These are phyloP conservation scores for Seira musarum DNA, from an alignment of 2,888 invertebrate genomes.

Conservation along the genomic window DNA sequence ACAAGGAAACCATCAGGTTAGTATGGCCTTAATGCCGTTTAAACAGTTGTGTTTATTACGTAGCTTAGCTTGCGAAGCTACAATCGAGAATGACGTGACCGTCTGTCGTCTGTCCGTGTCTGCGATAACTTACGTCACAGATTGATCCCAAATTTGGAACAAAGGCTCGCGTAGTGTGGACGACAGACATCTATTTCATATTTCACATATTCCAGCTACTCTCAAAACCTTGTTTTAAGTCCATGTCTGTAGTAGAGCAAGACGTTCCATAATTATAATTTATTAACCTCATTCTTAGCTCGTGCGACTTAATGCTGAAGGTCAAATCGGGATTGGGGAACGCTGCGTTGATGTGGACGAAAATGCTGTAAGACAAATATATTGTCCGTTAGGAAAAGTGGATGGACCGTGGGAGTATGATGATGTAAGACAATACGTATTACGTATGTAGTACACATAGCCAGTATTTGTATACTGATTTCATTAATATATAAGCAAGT, in stretches of 20 bases:
- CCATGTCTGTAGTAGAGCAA: too few relatives aligned
- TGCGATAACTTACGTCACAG: too few relatives aligned
- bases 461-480: background rate
- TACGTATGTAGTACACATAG: background rate
- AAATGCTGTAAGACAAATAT: constrained; percentile 89
- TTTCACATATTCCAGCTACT: too few relatives aligned
- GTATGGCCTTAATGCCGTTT: too few relatives aligned
- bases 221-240: too few relatives aligned
- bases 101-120: too few relatives aligned
- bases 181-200: too few relatives aligned
- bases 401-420: constrained; percentile 97
- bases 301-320: constrained; percentile 91
- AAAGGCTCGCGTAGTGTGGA: too few relatives aligned
- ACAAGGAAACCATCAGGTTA: constrained; percentile 90
- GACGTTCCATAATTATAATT: constrained; percentile 55
- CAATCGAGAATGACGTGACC: too few relatives aligned
- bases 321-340: constrained; percentile 96
- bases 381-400: constrained; percentile 92
- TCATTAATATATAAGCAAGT: background rate
- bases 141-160: too few relatives aligned
- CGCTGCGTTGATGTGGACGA: constrained; percentile 93
- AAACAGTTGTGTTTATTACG: too few relatives aligned
- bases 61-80: too few relatives aligned
- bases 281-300: constrained; percentile 80
- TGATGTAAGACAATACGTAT: constrained; percentile 74